Conservation (phyloP, 2,888 invertebrate genomes). For the Torymus aiolomorphi region DNA sequence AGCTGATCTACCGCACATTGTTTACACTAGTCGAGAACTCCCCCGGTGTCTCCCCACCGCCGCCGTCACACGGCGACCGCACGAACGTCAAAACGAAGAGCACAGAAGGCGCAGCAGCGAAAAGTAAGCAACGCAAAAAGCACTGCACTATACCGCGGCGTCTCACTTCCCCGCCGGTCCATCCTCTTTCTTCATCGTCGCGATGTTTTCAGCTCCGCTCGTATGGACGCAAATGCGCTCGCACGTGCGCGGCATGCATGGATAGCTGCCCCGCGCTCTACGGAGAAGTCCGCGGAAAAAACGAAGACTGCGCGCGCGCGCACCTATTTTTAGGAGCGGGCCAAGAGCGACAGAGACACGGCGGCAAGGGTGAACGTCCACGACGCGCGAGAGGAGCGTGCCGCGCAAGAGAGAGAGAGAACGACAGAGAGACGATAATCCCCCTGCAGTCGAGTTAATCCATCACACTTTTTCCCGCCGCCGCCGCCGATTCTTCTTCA, state of each 20-base stretch:
- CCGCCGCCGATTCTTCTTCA: too few relatives aligned
- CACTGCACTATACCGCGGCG: too few relatives aligned
- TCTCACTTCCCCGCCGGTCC: too few relatives aligned
- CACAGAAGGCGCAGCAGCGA: too few relatives aligned
- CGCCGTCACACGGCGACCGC: too few relatives aligned
- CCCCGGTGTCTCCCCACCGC: not conserved
- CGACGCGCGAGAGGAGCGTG: too few relatives aligned
- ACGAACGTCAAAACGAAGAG: too few relatives aligned
- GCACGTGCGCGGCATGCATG: not conserved
- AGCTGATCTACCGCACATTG: constrained; percentile 6
- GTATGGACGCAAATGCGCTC: constrained; percentile 13
- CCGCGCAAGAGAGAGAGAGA: not conserved
- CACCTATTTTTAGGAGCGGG: constrained; percentile 44
- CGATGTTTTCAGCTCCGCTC: constrained; percentile 37
- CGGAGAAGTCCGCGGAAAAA: not conserved
- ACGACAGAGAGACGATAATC: constrained; percentile 17
- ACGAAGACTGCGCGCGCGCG: not conserved
- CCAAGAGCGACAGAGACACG: not conserved
- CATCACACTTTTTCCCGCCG: constrained; percentile 10
- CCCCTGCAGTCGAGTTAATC: constrained; percentile 27
- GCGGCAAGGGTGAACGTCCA: not conserved
- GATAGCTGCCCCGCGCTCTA: too few relatives aligned
- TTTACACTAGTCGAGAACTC: not conserved
- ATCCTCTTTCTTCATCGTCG: constrained; percentile 1
- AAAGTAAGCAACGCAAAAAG: too few relatives aligned